These are phyloP conservation scores for Trimorus sp. DNA, from an alignment of 2,888 invertebrate species.

Conservation along the genomic window DNA sequence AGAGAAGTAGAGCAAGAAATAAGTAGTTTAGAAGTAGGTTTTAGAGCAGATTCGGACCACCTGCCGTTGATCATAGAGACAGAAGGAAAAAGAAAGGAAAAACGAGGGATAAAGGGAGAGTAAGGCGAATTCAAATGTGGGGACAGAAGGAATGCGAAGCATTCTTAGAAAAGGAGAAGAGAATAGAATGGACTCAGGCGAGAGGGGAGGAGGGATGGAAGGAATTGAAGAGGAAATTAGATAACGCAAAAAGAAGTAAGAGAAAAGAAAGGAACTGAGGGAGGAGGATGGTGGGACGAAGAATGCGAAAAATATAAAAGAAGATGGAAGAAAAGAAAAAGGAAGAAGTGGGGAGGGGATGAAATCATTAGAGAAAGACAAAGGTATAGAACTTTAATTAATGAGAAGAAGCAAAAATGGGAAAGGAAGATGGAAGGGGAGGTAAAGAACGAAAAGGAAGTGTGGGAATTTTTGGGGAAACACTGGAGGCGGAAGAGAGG, in stretches of 20 bases:
- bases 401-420: slow-evolving; percentile 7
- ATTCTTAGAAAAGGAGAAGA: background rate
- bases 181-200: background rate
- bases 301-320: slow-evolving; percentile 15
- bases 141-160: background rate
- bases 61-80: background rate
- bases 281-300: slow-evolving; percentile 1
- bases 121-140: background rate
- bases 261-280: background rate
- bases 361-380: slow-evolving; percentile 10
- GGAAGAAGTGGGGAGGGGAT: background rate
- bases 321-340: slow-evolving; percentile 11
- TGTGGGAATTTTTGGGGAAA: slow-evolving; percentile 3
- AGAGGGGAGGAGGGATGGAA: slow-evolving; percentile 6
- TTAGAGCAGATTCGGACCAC: slow-evolving; percentile 16
- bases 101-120: background rate
- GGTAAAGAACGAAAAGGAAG: background rate
- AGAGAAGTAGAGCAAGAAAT: background rate
- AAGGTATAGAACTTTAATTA: background rate
- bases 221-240: background rate
- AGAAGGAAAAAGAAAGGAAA: background rate
- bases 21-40: background rate
- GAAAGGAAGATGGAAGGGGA: background rate
- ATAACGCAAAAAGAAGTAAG: too few species aligned
- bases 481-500: slow-evolving; percentile 3